These are phyloP conservation scores for Gadus macrocephalus DNA, from an alignment of 2,113 vertebrate species.

Conservation along the genomic window DNA sequence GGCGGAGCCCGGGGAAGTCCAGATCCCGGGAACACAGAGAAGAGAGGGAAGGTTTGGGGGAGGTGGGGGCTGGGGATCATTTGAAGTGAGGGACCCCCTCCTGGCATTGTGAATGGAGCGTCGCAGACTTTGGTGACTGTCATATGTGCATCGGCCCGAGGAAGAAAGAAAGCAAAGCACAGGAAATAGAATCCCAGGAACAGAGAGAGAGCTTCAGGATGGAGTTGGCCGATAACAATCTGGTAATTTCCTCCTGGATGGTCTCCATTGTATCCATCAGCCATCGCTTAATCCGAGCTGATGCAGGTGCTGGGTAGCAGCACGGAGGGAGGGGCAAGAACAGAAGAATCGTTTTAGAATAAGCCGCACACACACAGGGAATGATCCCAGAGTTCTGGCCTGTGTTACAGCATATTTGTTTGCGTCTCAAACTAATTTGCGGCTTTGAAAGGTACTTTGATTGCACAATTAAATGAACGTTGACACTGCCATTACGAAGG, in stretches of 20 bases:
- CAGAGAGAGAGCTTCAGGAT: constrained; percentile 1
- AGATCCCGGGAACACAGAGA: background rate
- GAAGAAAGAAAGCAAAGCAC: constrained; percentile 50
- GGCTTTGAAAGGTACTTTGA: too few species aligned
- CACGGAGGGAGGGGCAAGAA: too few species aligned
- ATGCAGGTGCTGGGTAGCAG: too few species aligned
- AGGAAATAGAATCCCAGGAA: constrained; percentile 15
- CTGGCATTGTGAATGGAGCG: constrained; percentile 56
- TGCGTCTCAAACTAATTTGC: too few species aligned
- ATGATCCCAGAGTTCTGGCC: too few species aligned
- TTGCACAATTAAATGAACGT: too few species aligned
- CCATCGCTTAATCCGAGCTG: too few species aligned
- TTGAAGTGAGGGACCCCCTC: constrained; percentile 57
- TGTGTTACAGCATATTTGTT: too few species aligned
- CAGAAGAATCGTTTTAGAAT: too few species aligned
- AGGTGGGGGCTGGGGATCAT: background rate
- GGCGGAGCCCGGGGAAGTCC: background rate
- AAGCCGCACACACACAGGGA: too few species aligned
- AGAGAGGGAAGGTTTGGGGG: constrained; percentile 7
- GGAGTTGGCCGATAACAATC: constrained; percentile 2
- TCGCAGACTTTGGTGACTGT: constrained; percentile 60
- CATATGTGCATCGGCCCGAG: constrained; percentile 41
- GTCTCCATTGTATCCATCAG: too few species aligned
- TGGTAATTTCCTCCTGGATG: background rate
- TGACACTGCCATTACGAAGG: too few species aligned